Evolutionary conservation across 2,888 invertebrate genomes (phyloP).

Genomic region (Cheiracanthium punctorium): DNA sequence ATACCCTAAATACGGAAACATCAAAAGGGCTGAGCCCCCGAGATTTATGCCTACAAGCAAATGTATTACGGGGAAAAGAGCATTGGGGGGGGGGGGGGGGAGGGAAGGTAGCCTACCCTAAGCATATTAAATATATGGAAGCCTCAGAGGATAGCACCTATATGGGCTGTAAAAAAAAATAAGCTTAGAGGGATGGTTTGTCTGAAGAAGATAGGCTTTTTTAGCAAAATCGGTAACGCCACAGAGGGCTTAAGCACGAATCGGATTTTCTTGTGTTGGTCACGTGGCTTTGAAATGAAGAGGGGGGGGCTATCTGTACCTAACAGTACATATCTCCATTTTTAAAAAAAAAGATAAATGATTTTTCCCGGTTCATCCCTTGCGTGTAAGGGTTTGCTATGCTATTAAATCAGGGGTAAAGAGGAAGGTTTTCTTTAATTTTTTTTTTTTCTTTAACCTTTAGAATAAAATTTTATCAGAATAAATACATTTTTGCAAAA

Average conservation of each 20-base stretch:
- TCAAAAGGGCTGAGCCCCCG: slow-evolving; percentile 29
- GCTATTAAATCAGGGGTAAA: slow-evolving; percentile 9
- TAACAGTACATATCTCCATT: slow-evolving; percentile 2
- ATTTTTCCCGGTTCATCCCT: neutral
- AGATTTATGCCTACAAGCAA: slow-evolving; percentile 49
- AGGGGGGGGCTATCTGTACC: slow-evolving; percentile 26
- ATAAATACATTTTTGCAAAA: neutral
- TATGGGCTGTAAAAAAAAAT: slow-evolving; percentile 43
- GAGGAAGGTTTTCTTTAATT: neutral
- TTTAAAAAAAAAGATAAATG: slow-evolving; percentile 7
- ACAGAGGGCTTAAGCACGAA: slow-evolving; percentile 51
- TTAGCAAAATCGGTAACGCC: slow-evolving; percentile 33
- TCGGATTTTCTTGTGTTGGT: slow-evolving; percentile 48
- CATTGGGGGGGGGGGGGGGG: slow-evolving; percentile 1
- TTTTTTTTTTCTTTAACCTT: neutral
- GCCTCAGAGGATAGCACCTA: slow-evolving; percentile 30
- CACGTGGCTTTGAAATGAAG: slow-evolving; percentile 27
- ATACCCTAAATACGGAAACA: slow-evolving; percentile 50
- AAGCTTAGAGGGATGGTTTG: slow-evolving; percentile 34
- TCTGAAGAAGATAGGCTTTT: slow-evolving; percentile 43
- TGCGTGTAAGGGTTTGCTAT: neutral
- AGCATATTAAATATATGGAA: slow-evolving; percentile 54
- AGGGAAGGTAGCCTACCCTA: slow-evolving; percentile 23
- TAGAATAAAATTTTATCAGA: neutral
- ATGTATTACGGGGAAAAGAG: slow-evolving; percentile 41